Base-by-base conservation (phyloP, 2,888 invertebrate species). In the Phyllotreta cruciferae region DNA sequence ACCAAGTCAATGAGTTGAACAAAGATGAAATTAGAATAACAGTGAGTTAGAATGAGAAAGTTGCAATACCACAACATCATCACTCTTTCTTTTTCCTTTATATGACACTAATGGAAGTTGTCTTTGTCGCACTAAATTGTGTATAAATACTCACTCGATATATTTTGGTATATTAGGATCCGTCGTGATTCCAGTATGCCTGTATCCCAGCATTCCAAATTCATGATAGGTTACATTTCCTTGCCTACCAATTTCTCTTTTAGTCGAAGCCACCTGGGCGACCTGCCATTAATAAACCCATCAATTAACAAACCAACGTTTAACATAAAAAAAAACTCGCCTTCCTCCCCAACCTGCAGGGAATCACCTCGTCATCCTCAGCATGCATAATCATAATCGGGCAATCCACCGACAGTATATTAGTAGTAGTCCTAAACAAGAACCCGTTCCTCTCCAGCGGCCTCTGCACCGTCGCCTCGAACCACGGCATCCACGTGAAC, bases 381-480 rank as follows among this genome's bases (percentile, higher is more conserved):
- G 79, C 77, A 58, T 79, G 77, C 63, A 79, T 56, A 10, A 77
- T 75, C 79, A 79, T 77, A 35, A 79, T 77, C 0, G 80, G 79
- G 68, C 78, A 77, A 54, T 78, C 73, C 1, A 79, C 75, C 6
- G 66, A 61, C 0, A 74, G 55, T 34, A 78, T 76, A 66, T 79
- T 74, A 6, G 58, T 71, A 0, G 71, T 72, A 5, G 76, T 75
- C 44, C 70, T 67, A 65, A 79, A 79, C 10, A 66, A 70, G 54
- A 80, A 77, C 5, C 77, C 78, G 66, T 78, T 78, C 13, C 72
- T 60, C 56, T 75, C 76, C 14, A 79, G 57, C 0, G 80, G 78
- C 53, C 72, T 64, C 42, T 74, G 58, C 47, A 79, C 70, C n/a
- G 78, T 78, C 9, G 71, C 70, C n/a, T 76, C 71, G 62, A 78